Evolutionary conservation across 2,888 invertebrate species (phyloP), one percentile per base, ranked within the genome.

Genomic region (Flexamia atlantica): DNA sequence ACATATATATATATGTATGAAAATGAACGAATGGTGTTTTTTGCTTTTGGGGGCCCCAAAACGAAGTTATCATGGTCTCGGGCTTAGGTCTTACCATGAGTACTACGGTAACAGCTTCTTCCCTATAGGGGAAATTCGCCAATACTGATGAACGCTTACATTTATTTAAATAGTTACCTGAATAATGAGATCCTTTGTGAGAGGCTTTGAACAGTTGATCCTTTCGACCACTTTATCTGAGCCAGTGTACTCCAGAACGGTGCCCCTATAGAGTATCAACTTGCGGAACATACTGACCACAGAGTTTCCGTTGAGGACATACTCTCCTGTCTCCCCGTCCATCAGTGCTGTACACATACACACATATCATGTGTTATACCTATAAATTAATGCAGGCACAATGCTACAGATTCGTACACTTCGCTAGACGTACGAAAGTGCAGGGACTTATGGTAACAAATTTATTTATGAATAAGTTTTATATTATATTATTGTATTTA

Each of bases 301-400:
- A 87, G 92, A 94, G 86, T 95, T 92, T 0, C 97, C 97, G 89
- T 97, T 97, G 17, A 97, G 90, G 82, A 97, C 91, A 87, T 95
- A 95, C 42, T 93, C 91, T 0, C 93, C 94, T 4, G 90, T 90
- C 86, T 93, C 92, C 12, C 93, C 92, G 88, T 95, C 93, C 72
- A 92, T 91, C 23, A 97, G 90, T n/a, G 95, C 95, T 94, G 89
- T 7, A 89, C 88, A 72, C 20, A 57, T 3, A 57, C 23, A 57
- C 57, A 12, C 5, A 4, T n/a, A 42, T 42, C 14, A 42, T 42
- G 14, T 42, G 14, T 14, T 7, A 7, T 42, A 42, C 14, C 42
- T 10, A 42, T 7, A 42, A 42, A 7, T 42, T 42, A 42, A 7
- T 42, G 42, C 42, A 42, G 42, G 42, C 14, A 10, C 14, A 10